These are phyloP conservation scores for Polydrusus tereticollis DNA, from an alignment of 2,888 invertebrate genomes.

Conservation along the genomic window DNA sequence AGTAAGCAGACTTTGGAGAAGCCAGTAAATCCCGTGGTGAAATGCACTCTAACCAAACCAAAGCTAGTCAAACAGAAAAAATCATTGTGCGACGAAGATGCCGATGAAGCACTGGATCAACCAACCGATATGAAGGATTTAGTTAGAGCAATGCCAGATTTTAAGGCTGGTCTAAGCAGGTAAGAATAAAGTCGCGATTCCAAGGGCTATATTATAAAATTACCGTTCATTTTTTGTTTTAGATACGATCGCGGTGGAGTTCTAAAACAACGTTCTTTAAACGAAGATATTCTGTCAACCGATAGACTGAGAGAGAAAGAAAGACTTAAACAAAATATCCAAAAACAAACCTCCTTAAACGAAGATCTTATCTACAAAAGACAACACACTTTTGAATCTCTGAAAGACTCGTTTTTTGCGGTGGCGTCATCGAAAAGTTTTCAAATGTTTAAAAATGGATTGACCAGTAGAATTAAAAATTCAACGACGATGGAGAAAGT, in stretches of 20 bases:
- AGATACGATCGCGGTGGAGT: slow-evolving; percentile 71
- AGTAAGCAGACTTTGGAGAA: background rate
- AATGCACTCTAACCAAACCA: slow-evolving; percentile 69
- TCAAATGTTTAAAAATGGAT: slow-evolving; percentile 83
- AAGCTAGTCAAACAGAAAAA: slow-evolving; percentile 89
- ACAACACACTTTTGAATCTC: slow-evolving; percentile 76
- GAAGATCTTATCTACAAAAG: slow-evolving; percentile 85
- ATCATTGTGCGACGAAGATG: slow-evolving; percentile 83
- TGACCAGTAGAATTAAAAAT: slow-evolving; percentile 86
- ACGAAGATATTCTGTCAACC: slow-evolving; percentile 91
- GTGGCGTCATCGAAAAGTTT: slow-evolving; percentile 82
- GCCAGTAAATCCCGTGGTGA: slow-evolving; percentile 40
- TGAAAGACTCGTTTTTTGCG: slow-evolving; percentile 81
- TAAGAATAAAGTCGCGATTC: too few relatives aligned
- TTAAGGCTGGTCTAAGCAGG: slow-evolving; percentile 66
- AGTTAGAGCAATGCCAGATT: slow-evolving; percentile 76
- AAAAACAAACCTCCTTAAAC: slow-evolving; percentile 90
- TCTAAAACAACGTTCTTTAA: slow-evolving; percentile 87
- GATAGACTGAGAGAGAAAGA: slow-evolving; percentile 88
- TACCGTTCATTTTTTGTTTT: background rate
- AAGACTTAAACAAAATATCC: slow-evolving; percentile 83
- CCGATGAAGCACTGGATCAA: slow-evolving; percentile 75
- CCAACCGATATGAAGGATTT: slow-evolving; percentile 79
- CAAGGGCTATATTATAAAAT: background rate
- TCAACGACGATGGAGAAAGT: slow-evolving; percentile 88